phyloP scores from a whole-genome alignment of 2,797 vertebrate genomes.

The Rhodeus uyekii region DNA sequence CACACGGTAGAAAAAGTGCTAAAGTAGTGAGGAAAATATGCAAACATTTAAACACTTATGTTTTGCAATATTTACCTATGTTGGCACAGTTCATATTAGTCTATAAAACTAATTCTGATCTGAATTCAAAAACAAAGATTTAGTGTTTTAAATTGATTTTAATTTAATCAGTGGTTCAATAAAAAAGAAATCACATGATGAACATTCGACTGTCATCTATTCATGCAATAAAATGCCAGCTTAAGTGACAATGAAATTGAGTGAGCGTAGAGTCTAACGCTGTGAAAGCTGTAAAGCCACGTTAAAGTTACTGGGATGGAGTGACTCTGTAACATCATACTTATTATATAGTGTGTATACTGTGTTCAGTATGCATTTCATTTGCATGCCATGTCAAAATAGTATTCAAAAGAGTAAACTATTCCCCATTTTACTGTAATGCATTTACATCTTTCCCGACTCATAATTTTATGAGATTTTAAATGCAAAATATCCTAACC shows the following conservation, averaged over 20 bases:
- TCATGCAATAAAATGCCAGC: slow-evolving; percentile 2
- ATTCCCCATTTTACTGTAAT: background rate
- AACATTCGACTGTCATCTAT: slow-evolving; percentile 8
- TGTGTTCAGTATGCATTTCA: background rate
- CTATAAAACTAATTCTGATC: background rate
- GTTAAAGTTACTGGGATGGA: background rate
- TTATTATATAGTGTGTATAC: background rate
- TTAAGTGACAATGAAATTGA: background rate
- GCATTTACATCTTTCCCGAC: background rate
- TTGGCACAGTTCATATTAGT: background rate
- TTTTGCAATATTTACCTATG: background rate
- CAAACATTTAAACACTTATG: background rate
- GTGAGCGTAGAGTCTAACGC: background rate
- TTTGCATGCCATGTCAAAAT: background rate
- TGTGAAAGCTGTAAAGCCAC: slow-evolving; percentile 14
- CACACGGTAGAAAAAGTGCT: background rate
- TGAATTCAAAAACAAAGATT: background rate
- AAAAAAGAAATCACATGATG: background rate
- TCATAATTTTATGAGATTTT: background rate
- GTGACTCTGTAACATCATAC: background rate
- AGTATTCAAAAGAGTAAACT: no score
- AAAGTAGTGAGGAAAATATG: background rate
- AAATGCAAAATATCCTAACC: background rate
- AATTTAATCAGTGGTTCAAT: slow-evolving; percentile 18
- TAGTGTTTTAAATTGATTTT: background rate